Percentiles rank a stretch among this genome's conserved stretches.
These are phyloP conservation scores for Chelonoidis abingdonii DNA, from an alignment of 2,113 vertebrate species.

Conservation along the genomic window DNA sequence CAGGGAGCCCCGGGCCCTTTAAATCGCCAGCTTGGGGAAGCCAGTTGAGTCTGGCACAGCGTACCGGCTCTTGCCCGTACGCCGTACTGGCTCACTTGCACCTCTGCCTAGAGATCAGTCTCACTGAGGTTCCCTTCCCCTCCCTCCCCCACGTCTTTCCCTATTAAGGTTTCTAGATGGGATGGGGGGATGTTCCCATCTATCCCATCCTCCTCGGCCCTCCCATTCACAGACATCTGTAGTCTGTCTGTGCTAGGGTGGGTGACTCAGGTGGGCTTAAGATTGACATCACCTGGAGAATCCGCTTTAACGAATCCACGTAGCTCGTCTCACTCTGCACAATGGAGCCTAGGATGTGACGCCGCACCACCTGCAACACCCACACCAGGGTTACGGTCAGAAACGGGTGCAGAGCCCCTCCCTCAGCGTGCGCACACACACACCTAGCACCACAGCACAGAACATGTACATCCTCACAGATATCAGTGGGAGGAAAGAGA, in stretches of 20 bases:
- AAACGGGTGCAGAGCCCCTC: too few species aligned
- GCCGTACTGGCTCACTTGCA: too few species aligned
- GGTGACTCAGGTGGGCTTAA: background rate
- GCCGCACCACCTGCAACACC: conserved; percentile 85
- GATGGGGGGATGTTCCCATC: background rate
- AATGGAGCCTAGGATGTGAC: conserved; percentile 94
- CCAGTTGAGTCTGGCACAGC: too few species aligned
- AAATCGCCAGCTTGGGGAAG: too few species aligned
- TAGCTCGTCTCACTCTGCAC: conserved; percentile 94
- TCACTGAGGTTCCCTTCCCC: background rate
- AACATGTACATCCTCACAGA: background rate
- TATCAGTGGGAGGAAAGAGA: background rate
- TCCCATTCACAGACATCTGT: background rate
- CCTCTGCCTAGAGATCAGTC: background rate
- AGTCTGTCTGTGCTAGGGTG: background rate
- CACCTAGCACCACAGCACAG: fast-evolving
- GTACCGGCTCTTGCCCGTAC: too few species aligned
- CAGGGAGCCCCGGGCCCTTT: too few species aligned
- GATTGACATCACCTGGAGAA: conserved; percentile 85
- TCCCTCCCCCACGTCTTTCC: background rate
- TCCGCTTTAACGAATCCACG: conserved; percentile 89
- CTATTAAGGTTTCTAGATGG: background rate
- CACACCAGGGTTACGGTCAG: fast-evolving
- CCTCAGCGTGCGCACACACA: too few species aligned
- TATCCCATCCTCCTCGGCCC: background rate